Conservation (phyloP, 1,140 invertebrate genomes). For the Gonioctena quinquepunctata region DNA sequence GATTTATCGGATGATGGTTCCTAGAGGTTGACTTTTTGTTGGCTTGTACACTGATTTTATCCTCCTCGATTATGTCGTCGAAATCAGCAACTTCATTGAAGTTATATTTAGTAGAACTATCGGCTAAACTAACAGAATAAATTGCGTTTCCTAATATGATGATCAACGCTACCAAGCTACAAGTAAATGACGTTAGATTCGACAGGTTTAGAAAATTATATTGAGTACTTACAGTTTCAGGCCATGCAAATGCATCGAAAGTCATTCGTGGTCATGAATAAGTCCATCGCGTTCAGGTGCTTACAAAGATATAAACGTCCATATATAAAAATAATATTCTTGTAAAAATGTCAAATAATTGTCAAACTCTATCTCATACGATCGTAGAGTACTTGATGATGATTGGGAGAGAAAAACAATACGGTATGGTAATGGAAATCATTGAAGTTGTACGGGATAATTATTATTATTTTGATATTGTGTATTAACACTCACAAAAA, state of each 20-base stretch:
- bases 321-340: slow-evolving; percentile 14
- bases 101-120: not conserved
- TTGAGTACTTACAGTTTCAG: slow-evolving; percentile 17
- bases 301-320: not conserved
- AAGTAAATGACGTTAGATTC: not conserved
- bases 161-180: slow-evolving; percentile 5
- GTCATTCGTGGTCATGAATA: slow-evolving; percentile 5
- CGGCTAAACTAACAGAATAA: not conserved
- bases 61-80: slow-evolving; percentile 6
- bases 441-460: too few relatives aligned
- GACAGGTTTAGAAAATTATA: not conserved
- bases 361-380: slow-evolving; percentile 1
- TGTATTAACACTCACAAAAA: too few relatives aligned
- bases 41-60: not conserved
- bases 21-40: not conserved
- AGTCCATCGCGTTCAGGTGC: not conserved
- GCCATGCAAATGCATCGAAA: slow-evolving; percentile 23
- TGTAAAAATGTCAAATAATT: slow-evolving; percentile 17
- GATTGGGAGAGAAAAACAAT: too few relatives aligned
- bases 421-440: too few relatives aligned
- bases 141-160: not conserved
- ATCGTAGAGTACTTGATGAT: not conserved
- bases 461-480: too few relatives aligned
- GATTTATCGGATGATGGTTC: too few relatives aligned
- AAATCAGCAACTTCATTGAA: slow-evolving; percentile 16